These are phyloP conservation scores for Martes martes DNA, from an alignment of 2,113 vertebrate genomes.

Conservation along the genomic window DNA sequence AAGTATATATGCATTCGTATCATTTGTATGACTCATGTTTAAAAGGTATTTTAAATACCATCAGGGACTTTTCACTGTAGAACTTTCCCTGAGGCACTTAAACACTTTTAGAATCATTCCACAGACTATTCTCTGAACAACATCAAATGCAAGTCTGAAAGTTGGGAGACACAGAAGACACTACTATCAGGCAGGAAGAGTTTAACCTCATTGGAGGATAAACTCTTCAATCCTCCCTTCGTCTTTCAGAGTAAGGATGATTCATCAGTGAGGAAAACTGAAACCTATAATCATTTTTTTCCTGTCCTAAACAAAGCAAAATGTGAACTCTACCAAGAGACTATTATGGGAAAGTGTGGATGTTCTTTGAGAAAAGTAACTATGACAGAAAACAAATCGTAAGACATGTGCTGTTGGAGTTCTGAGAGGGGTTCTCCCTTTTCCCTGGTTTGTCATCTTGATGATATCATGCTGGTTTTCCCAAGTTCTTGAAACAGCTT, in stretches of 20 bases:
- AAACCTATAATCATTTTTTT: neutral
- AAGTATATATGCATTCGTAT: neutral
- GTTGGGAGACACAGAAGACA: neutral
- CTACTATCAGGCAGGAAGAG: neutral
- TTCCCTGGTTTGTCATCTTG: neutral
- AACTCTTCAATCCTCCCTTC: neutral
- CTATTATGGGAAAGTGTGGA: neutral
- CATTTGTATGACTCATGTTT: neutral
- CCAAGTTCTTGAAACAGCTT: neutral
- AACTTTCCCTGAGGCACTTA: neutral
- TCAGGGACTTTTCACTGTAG: neutral
- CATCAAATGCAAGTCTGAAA: neutral
- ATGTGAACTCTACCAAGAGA: neutral
- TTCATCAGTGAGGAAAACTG: neutral
- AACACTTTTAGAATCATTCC: neutral
- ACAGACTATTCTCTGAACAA: neutral
- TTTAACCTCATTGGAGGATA: neutral
- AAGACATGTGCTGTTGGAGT: neutral
- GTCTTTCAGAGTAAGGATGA: neutral
- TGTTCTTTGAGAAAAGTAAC: neutral
- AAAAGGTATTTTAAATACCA: neutral
- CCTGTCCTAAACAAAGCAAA: neutral
- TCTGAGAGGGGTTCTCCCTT: neutral
- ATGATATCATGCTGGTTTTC: neutral
- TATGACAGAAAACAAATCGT: neutral